A percentile compares a stretch with the other conserved stretches of the same genome.
Conservation (phyloP, 2,888 invertebrate genomes). For the Meliscaeva auricollis region DNA sequence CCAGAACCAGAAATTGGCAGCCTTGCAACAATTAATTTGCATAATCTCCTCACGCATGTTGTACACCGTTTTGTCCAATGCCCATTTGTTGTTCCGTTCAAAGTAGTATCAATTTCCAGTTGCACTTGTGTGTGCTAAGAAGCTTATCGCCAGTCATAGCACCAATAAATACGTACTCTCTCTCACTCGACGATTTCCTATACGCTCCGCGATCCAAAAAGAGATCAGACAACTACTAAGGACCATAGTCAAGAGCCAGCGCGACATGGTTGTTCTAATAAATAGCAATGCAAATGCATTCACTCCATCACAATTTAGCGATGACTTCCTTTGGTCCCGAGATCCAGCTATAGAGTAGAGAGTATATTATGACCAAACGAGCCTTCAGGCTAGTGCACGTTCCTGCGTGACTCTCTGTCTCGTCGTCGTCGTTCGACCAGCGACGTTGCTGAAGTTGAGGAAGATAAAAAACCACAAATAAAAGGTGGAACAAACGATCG, state of each 20-base stretch:
- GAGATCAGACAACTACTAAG: conserved; percentile 2
- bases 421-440: conserved; percentile 21
- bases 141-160: conserved; percentile 53
- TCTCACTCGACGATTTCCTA: conserved; percentile 4
- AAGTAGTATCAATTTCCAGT: conserved; percentile 54
- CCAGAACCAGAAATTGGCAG: conserved; percentile 67
- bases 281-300: conserved; percentile 72
- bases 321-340: conserved; percentile 60
- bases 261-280: conserved; percentile 69
- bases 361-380: conserved; percentile 10
- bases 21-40: conserved; percentile 75
- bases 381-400: conserved; percentile 37
- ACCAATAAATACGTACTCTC: conserved; percentile 43
- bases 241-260: neutral
- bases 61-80: conserved; percentile 67
- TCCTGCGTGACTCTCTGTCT: conserved; percentile 68
- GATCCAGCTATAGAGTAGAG: neutral
- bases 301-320: conserved; percentile 73
- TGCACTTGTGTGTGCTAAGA: conserved; percentile 65
- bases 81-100: conserved; percentile 54
- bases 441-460: neutral
- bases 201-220: conserved; percentile 17
- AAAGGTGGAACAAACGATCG: conserved; percentile 76
- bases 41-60: conserved; percentile 73
- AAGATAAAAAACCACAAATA: conserved; percentile 48